Evolutionary conservation across 2,888 invertebrate genomes (phyloP).

Genomic region (Tetropium fuscum): DNA sequence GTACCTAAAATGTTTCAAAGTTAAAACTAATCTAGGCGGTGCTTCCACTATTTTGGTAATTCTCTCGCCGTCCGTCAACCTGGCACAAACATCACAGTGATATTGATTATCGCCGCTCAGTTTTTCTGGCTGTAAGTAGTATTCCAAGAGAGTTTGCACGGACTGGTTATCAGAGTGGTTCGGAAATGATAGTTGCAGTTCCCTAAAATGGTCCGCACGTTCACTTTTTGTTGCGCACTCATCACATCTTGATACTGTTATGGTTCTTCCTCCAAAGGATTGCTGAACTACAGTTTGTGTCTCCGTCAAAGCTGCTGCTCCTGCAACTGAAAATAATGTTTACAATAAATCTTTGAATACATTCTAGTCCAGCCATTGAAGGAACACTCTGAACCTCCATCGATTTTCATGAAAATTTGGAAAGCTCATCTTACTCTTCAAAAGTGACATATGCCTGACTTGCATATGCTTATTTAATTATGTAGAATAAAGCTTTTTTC

Average conservation of each 20-base stretch:
- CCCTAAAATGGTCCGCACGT: conserved; percentile 83
- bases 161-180: conserved; percentile 68
- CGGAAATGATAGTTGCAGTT: conserved; percentile 83
- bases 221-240: conserved; percentile 79
- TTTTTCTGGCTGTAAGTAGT: conserved; percentile 82
- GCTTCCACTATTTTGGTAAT: conserved; percentile 77
- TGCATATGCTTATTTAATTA: no score
- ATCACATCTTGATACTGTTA: conserved; percentile 80
- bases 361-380: no score
- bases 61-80: conserved; percentile 81
- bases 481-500: no score
- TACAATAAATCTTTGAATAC: no score
- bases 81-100: conserved; percentile 81
- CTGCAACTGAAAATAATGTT: conserved; percentile 26
- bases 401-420: no score
- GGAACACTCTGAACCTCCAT: no score
- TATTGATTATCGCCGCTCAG: conserved; percentile 87
- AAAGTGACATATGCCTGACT: no score
- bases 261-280: conserved; percentile 82
- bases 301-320: conserved; percentile 52
- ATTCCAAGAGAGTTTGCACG: conserved; percentile 83
- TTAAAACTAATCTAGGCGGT: conserved; percentile 74
- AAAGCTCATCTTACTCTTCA: no score
- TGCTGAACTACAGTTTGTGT: conserved; percentile 72
- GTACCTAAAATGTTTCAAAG: conserved; percentile 65